phyloP scores from a whole-genome alignment of 2,113 vertebrate species.

The Rhadina sibilatrix region DNA sequence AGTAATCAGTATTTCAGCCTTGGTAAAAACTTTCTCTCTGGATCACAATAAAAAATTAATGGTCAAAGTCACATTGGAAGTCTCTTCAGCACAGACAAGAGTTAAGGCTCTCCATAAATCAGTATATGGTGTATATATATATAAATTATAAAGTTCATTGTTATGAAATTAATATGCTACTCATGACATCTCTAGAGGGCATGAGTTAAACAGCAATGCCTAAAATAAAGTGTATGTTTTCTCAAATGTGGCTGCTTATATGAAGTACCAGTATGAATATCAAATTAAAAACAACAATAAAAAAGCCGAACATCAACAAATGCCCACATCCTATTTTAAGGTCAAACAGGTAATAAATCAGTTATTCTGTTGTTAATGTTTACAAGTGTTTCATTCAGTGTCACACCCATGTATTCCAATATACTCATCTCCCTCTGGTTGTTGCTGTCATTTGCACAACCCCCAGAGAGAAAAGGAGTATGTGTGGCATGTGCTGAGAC shows the following conservation, averaged over 20 bases:
- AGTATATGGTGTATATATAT: neutral
- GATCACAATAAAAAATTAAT: neutral
- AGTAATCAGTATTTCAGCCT: neutral
- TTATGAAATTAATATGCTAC: neutral
- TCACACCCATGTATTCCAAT: neutral
- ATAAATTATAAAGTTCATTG: neutral
- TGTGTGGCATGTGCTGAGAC: accelerated
- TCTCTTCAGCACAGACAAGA: neutral
- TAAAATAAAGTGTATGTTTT: neutral
- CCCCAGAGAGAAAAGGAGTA: neutral
- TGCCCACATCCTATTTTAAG: neutral
- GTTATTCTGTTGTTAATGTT: neutral
- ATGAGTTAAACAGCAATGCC: neutral
- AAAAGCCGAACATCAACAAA: neutral
- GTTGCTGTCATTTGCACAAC: neutral
- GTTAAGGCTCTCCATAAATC: neutral
- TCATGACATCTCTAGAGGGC: neutral
- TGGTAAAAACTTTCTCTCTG: neutral
- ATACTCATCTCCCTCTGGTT: neutral
- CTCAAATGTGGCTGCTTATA: neutral
- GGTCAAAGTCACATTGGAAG: neutral
- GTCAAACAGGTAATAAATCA: neutral
- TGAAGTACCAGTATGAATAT: neutral
- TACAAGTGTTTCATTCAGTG: neutral
- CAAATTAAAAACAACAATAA: neutral